Base-by-base conservation (phyloP, 2,888 invertebrate species). In the Strigamia crassipes region DNA sequence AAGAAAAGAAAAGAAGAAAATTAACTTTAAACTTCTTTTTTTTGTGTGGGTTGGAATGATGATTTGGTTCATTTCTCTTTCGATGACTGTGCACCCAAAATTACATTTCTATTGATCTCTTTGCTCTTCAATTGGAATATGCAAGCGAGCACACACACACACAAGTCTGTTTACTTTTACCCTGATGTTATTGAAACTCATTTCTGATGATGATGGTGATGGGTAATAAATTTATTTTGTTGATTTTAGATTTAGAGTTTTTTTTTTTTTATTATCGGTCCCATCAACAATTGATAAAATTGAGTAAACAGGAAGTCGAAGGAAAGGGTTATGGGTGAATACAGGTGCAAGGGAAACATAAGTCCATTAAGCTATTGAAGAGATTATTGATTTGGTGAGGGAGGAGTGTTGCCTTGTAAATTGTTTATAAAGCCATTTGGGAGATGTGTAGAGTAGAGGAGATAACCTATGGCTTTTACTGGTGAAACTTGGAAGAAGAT, bases 81-180 rank as follows among this genome's bases (percentile, higher is more conserved):
- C 73, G 73, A 31, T 73, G 73, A 73, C 27, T 73, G 12, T 73
- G 73, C 73, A 73, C 5, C 73, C 73, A 73, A 73, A 73, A 73
- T 73, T 73, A 73, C 73, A 73, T 73, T 73, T 73, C 73, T 73
- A 73, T 73, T 73, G 73, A 73, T 73, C 73, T 73, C 73, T 73
- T 73, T 73, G 73, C 73, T 73, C 73, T 73, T 73, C 73, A 73
- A 73, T 73, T 73, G 73, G 73, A 73, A 31, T 73, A 73, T 73
- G 73, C 73, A 73, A 73, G 73, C 73, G 56, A 56, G 56, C 56
- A 18, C 56, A 18, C 18, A 18, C 56, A 56, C 56, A 56, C 56
- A 56, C 27, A 27, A 27, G 73, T 73, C 31, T 73, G 73, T 73
- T 73, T 73, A 73, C 73, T 31, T 73, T 73, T 73, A 31, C 73